A percentile compares a stretch with the other conserved stretches of the same genome.
phyloP scores from a whole-genome alignment of 2,797 vertebrate species.

The Crypturellus tataupa region DNA sequence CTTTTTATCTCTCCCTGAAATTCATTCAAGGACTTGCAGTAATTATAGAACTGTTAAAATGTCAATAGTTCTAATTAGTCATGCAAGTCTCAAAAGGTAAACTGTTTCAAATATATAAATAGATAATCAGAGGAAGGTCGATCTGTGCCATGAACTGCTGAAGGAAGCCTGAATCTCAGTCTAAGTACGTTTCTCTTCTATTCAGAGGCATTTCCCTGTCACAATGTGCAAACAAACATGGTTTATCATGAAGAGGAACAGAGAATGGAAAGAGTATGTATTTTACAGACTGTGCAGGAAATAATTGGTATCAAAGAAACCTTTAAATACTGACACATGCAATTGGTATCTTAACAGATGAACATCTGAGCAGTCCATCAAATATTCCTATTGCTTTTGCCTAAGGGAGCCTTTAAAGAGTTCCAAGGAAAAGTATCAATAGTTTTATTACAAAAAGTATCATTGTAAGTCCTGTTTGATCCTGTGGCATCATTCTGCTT shows the following conservation, averaged over 20 bases:
- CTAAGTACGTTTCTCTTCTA: background rate
- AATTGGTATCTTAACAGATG: background rate
- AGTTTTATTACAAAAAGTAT: background rate
- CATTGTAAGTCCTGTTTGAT: background rate
- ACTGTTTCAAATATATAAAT: background rate
- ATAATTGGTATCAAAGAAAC: background rate
- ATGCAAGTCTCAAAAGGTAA: background rate
- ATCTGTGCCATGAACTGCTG: background rate
- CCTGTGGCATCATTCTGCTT: background rate
- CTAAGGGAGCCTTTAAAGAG: background rate
- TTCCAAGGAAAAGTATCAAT: background rate
- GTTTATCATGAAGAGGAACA: background rate
- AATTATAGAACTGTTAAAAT: background rate
- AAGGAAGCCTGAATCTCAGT: background rate
- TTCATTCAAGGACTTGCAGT: background rate
- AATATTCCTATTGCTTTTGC: background rate
- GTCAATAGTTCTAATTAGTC: conserved; percentile 1
- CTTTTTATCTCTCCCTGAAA: background rate
- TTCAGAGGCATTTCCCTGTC: background rate
- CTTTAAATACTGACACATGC: background rate
- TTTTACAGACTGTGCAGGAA: background rate
- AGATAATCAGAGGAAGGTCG: background rate
- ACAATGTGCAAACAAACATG: background rate
- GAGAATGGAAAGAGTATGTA: background rate
- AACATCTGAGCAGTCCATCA: background rate